These are phyloP conservation scores for Vesta saturnalis DNA, from an alignment of 2,888 invertebrate genomes.

Conservation along the genomic window DNA sequence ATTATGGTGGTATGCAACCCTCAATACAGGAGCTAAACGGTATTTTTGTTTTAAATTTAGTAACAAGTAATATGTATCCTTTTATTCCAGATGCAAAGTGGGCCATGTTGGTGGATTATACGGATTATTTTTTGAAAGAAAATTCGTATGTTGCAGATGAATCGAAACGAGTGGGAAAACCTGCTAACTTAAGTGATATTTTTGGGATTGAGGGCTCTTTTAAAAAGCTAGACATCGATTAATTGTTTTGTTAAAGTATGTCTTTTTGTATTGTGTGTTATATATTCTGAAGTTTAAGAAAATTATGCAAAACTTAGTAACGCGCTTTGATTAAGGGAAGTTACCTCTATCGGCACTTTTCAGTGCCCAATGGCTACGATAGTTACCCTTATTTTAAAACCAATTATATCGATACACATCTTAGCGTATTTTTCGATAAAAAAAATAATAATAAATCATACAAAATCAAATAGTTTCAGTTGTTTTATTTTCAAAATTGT, in stretches of 20 bases:
- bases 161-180: conserved; percentile 69
- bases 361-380: too few relatives aligned
- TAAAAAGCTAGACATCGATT: conserved; percentile 76
- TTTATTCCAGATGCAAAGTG: neutral
- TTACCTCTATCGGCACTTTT: too few relatives aligned
- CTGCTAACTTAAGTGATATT: conserved; percentile 68
- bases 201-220: conserved; percentile 78
- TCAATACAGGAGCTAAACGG: conserved; percentile 47
- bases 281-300: too few relatives aligned
- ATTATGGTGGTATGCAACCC: conserved; percentile 46
- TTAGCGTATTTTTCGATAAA: too few relatives aligned
- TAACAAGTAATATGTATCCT: neutral
- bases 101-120: conserved; percentile 50
- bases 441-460: too few relatives aligned
- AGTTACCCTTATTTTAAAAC: too few relatives aligned
- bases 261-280: too few relatives aligned
- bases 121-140: conserved; percentile 62
- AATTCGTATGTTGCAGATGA: conserved; percentile 67
- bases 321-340: too few relatives aligned
- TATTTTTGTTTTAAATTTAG: neutral
- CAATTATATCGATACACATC: too few relatives aligned
- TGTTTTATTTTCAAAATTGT: too few relatives aligned
- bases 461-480: too few relatives aligned
- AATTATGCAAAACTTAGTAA: too few relatives aligned
- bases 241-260: conserved; percentile 41